Evolutionary conservation across 2,888 invertebrate genomes (phyloP).

Genomic region (Drosophila pseudotakahashii): DNA sequence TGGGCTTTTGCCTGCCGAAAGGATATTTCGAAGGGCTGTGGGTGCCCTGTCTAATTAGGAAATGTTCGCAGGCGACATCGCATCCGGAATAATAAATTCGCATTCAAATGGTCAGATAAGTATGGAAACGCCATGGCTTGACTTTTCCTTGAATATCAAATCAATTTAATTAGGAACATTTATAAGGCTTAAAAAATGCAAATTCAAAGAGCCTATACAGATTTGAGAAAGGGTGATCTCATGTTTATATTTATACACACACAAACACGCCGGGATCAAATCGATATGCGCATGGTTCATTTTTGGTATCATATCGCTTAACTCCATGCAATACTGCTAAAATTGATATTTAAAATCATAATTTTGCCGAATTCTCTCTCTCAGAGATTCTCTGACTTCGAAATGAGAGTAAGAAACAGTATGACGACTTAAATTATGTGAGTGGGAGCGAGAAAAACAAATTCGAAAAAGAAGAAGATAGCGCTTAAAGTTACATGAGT

Average conservation of each 20-base stretch:
- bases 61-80: slow-evolving; percentile 18
- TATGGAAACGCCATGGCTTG: background rate
- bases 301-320: too few relatives aligned
- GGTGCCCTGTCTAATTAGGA: slow-evolving; percentile 54
- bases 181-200: background rate
- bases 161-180: background rate
- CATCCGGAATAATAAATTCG: slow-evolving; percentile 18
- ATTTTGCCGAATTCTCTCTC: too few relatives aligned
- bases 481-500: too few relatives aligned
- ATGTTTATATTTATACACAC: background rate
- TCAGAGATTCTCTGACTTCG: too few relatives aligned
- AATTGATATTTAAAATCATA: too few relatives aligned
- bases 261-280: too few relatives aligned
- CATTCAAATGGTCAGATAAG: slow-evolving; percentile 8
- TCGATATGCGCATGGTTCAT: too few relatives aligned
- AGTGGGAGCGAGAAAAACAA: too few relatives aligned
- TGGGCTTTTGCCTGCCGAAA: background rate
- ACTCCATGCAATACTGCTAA: too few relatives aligned
- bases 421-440: too few relatives aligned
- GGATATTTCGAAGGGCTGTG: slow-evolving; percentile 14
- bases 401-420: too few relatives aligned
- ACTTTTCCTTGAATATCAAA: background rate
- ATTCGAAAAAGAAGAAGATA: too few relatives aligned
- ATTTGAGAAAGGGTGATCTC: background rate
- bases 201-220: background rate